A percentile compares a stretch with the other conserved stretches of the same genome.
Evolutionary conservation across 2,113 vertebrate species (phyloP).

Genomic region (Thamnaconus septentrionalis): DNA sequence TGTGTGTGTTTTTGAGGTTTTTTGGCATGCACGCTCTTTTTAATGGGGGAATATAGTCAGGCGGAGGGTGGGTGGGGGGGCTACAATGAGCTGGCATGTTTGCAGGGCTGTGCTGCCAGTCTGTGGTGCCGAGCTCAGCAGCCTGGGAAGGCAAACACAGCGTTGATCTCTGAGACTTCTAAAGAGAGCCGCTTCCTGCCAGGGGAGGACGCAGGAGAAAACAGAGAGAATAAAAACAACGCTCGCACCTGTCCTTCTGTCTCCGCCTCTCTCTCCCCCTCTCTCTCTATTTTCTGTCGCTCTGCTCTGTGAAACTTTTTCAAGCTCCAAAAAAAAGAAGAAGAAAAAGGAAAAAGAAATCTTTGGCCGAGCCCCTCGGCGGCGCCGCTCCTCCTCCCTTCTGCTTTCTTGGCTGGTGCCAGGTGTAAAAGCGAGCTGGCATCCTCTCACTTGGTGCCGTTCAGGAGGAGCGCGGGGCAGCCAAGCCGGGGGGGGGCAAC

Average conservation of each 20-base stretch:
- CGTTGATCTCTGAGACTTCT: slow-evolving; percentile 71
- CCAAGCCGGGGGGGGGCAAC: slow-evolving; percentile 43
- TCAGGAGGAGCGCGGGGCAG: slow-evolving; percentile 37
- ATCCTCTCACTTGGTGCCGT: slow-evolving; percentile 50
- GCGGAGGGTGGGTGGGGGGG: slow-evolving; percentile 20
- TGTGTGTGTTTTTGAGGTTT: background rate
- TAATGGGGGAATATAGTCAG: slow-evolving; percentile 43
- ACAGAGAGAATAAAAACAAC: slow-evolving; percentile 25
- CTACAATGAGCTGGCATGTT: slow-evolving; percentile 56
- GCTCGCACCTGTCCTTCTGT: slow-evolving; percentile 73
- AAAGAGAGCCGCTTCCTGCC: slow-evolving; percentile 65
- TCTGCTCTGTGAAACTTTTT: too few relatives aligned
- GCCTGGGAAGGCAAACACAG: slow-evolving; percentile 80
- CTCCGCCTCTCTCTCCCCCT: slow-evolving; percentile 30
- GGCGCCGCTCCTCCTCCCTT: slow-evolving; percentile 17
- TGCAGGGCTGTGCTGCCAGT: slow-evolving; percentile 53
- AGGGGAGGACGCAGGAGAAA: background rate
- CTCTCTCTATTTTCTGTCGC: slow-evolving; percentile 3
- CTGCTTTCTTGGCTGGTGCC: slow-evolving; percentile 52
- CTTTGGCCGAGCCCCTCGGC: too few relatives aligned
- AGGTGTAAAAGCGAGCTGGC: slow-evolving; percentile 70
- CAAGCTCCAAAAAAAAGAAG: too few relatives aligned
- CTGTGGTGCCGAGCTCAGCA: slow-evolving; percentile 49
- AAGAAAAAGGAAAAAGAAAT: too few relatives aligned
- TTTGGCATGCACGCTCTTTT: slow-evolving; percentile 42